phyloP scores from a whole-genome alignment of 2,888 invertebrate species.

The Elysia crispata region DNA sequence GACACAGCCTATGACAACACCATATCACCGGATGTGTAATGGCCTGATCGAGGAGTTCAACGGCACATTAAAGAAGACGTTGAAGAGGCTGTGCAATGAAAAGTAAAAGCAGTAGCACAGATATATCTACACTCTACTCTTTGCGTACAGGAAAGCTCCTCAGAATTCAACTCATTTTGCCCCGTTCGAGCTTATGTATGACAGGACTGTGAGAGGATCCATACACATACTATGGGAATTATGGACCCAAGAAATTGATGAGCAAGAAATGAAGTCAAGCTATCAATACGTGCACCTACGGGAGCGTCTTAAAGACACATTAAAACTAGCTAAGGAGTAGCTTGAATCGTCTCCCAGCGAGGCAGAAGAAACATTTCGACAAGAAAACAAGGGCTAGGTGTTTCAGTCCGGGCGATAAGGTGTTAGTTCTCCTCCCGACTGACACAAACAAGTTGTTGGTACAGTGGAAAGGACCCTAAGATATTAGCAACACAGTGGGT shows the following conservation, averaged over 20 bases:
- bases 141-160: conserved; percentile 35
- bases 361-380: conserved; percentile 51
- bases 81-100: conserved; percentile 50
- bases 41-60: conserved; percentile 35
- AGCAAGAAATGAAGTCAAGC: conserved; percentile 44
- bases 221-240: conserved; percentile 43
- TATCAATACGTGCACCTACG: conserved; percentile 56
- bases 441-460: conserved; percentile 56
- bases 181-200: conserved; percentile 56
- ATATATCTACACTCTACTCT: conserved; percentile 45
- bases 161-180: conserved; percentile 41
- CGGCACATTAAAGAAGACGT: conserved; percentile 53
- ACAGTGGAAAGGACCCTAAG: conserved; percentile 53
- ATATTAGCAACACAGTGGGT: conserved; percentile 41
- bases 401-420: conserved; percentile 52
- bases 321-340: conserved; percentile 49
- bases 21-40: conserved; percentile 23
- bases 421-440: conserved; percentile 49
- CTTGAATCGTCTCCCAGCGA: conserved; percentile 32
- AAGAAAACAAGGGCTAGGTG: conserved; percentile 42
- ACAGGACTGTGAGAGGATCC: conserved; percentile 43
- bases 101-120: conserved; percentile 53
- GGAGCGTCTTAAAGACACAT: conserved; percentile 51
- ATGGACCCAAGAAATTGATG: conserved; percentile 49
- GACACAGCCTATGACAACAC: not conserved